Conservation (phyloP, 2,888 invertebrate genomes). For the Phytoseiulus persimilis region DNA sequence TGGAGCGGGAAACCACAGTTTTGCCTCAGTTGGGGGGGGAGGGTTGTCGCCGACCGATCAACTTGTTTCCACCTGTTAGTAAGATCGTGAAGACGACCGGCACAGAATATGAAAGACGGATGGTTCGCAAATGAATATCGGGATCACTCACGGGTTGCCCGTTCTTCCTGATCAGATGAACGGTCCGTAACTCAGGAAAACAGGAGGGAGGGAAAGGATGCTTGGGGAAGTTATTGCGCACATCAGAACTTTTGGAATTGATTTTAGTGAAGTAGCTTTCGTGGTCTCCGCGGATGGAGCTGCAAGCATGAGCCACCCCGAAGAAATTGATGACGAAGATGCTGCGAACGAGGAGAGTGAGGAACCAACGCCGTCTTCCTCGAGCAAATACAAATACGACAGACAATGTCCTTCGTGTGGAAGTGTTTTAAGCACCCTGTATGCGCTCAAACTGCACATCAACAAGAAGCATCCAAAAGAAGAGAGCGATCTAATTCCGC, state of each 20-base stretch:
- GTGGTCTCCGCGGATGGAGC: not conserved
- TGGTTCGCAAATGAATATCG: too few species aligned
- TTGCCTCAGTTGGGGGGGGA: too few species aligned
- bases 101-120: too few species aligned
- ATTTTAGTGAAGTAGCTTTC: not conserved
- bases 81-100: too few species aligned
- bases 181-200: too few species aligned
- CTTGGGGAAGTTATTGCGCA: not conserved
- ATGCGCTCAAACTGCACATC: conserved; percentile 25
- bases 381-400: conserved; percentile 19
- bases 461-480: conserved; percentile 24
- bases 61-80: too few species aligned
- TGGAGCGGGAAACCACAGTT: too few species aligned
- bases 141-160: too few species aligned
- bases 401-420: conserved; percentile 28
- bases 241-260: not conserved
- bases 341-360: not conserved
- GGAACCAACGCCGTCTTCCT: not conserved
- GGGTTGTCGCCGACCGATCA: too few species aligned
- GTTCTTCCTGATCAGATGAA: too few species aligned
- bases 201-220: too few species aligned
- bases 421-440: conserved; percentile 12
- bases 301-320: not conserved
- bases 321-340: not conserved
- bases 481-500: conserved; percentile 30